These are phyloP conservation scores for Eublepharis macularius DNA, from an alignment of 2,113 vertebrate genomes.

Conservation along the genomic window DNA sequence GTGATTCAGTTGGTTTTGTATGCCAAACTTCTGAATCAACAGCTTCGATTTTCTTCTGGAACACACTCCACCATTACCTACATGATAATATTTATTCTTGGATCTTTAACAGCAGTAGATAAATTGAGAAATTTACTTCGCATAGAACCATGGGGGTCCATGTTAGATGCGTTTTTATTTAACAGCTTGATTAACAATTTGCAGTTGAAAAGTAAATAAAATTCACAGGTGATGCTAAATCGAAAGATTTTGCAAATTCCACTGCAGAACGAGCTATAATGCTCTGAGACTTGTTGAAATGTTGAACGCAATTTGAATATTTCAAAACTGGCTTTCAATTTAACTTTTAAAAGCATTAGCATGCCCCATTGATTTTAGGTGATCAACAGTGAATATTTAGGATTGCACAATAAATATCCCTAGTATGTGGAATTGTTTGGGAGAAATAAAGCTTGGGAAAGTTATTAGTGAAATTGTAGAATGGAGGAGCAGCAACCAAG, in stretches of 20 bases:
- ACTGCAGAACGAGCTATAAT: background rate
- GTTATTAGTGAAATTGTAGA: background rate
- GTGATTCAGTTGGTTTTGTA: background rate
- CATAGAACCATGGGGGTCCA: background rate
- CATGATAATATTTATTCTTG: background rate
- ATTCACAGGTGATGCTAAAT: background rate
- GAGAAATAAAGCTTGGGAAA: background rate
- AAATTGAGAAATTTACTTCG: background rate
- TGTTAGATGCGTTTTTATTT: background rate
- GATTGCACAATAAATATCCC: background rate
- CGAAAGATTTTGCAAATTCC: background rate
- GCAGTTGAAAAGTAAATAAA: background rate
- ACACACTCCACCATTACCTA: background rate
- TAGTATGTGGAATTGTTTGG: background rate
- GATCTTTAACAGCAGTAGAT: background rate
- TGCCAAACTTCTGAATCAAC: background rate
- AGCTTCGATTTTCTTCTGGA: background rate
- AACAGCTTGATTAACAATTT: background rate
- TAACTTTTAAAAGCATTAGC: background rate
- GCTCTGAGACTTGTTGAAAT: background rate
- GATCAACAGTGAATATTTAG: background rate
- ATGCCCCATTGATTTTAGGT: background rate
- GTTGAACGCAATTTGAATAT: background rate
- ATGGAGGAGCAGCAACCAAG: background rate
- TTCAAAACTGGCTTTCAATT: background rate